phyloP scores from a whole-genome alignment of 1,140 invertebrate genomes.

The Drosophila aff. region DNA sequence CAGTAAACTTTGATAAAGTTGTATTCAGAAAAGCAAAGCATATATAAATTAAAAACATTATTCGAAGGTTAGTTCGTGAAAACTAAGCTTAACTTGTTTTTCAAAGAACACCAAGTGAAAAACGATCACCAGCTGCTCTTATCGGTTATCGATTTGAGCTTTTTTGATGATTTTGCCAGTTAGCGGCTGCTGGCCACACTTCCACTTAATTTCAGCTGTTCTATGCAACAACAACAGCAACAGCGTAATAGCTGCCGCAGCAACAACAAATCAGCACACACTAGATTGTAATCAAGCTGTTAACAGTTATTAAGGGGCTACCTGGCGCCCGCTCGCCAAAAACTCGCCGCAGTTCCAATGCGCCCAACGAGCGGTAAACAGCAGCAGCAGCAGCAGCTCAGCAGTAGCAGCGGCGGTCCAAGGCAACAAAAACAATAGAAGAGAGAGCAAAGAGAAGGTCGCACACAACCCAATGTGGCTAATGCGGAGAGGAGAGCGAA shows the following conservation, averaged over 20 bases:
- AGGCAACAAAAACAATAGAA: constrained; percentile 19
- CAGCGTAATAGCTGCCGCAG: background rate
- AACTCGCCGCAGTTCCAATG: constrained; percentile 24
- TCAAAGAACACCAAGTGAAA: background rate
- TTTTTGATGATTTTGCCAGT: background rate
- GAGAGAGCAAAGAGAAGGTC: constrained; percentile 31
- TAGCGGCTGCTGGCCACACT: constrained; percentile 6
- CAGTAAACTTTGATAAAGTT: background rate
- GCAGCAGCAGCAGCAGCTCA: constrained; percentile 14
- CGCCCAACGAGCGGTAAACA: constrained; percentile 31
- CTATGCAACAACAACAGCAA: constrained; percentile 4
- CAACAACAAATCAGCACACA: constrained; percentile 13
- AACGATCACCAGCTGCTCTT: background rate
- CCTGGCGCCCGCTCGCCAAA: constrained; percentile 7
- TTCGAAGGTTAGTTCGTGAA: too few relatives aligned
- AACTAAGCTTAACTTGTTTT: background rate
- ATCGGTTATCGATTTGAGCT: constrained; percentile 9
- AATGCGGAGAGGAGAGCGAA: constrained; percentile 5
- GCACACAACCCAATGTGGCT: constrained; percentile 5
- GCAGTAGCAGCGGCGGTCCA: constrained; percentile 9
- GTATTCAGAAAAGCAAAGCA: too few relatives aligned
- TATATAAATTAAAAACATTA: background rate
- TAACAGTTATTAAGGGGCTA: constrained; percentile 22
- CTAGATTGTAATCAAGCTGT: constrained; percentile 18
- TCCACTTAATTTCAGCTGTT: constrained; percentile 40